phyloP scores from a whole-genome alignment of 2,888 invertebrate species.

The Caenorhabditis afra region DNA sequence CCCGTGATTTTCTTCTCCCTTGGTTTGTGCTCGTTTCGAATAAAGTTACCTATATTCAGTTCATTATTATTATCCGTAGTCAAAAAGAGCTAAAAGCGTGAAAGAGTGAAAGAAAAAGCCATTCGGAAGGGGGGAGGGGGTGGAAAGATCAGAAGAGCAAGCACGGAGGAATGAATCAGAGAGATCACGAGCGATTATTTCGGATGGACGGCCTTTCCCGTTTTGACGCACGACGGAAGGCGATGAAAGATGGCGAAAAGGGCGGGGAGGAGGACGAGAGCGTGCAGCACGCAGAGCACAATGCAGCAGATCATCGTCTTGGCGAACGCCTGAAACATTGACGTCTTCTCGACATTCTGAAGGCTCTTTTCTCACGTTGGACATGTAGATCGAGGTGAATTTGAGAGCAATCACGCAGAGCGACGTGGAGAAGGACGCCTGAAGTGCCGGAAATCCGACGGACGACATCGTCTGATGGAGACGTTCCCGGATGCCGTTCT shows the following conservation, averaged over 20 bases:
- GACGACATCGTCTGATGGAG: conserved; percentile 63
- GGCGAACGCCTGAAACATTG: conserved; percentile 69
- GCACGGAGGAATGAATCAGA: conserved; percentile 34
- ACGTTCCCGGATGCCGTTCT: conserved; percentile 40
- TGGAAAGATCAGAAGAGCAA: conserved; percentile 26
- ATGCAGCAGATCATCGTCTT: conserved; percentile 74
- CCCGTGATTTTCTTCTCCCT: no score
- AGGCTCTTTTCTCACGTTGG: conserved; percentile 58
- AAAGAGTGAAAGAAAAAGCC: no score
- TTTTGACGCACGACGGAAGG: conserved; percentile 14
- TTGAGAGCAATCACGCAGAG: conserved; percentile 61
- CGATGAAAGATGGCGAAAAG: conserved; percentile 58
- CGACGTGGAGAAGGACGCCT: conserved; percentile 67
- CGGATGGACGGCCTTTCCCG: conserved; percentile 24
- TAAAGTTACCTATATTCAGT: no score
- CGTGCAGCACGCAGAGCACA: conserved; percentile 69
- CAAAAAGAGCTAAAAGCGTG: no score
- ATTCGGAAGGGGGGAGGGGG: conserved; percentile 1
- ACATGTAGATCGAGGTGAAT: conserved; percentile 62
- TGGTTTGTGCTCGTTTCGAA: no score
- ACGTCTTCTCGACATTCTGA: background rate
- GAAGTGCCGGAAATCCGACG: conserved; percentile 72
- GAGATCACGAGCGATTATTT: conserved; percentile 27
- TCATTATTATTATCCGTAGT: no score
- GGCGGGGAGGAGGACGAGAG: conserved; percentile 67